phyloP scores from a whole-genome alignment of 2,113 vertebrate species.

The Silurus glanis region DNA sequence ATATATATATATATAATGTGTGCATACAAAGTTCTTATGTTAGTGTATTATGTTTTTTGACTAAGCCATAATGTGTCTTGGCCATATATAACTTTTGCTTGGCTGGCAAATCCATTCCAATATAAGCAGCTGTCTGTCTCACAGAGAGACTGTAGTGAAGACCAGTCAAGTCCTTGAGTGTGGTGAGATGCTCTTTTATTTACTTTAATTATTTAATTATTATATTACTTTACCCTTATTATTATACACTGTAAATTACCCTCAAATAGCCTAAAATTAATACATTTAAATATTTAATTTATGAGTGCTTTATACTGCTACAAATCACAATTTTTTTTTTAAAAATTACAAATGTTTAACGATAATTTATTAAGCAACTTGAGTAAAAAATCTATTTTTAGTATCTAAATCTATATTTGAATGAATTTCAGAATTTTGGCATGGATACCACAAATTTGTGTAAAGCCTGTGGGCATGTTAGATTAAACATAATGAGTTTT shows the following conservation, averaged over 20 bases:
- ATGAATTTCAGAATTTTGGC: neutral
- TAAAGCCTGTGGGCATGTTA: too few relatives aligned
- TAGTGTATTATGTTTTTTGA: neutral
- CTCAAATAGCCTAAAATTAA: neutral
- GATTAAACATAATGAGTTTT: too few relatives aligned
- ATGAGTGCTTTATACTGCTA: neutral
- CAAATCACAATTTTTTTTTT: too few relatives aligned
- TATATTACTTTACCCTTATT: neutral
- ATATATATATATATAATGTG: too few relatives aligned
- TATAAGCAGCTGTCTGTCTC: constrained; percentile 19
- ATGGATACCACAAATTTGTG: neutral
- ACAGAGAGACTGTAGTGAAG: constrained; percentile 14
- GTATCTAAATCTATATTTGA: neutral
- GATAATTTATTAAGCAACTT: neutral
- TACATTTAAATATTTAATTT: neutral
- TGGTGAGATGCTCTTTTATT: constrained; percentile 12
- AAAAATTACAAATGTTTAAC: neutral
- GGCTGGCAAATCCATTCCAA: constrained; percentile 30
- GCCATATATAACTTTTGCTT: constrained; percentile 42
- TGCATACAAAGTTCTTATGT: neutral
- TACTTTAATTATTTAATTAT: neutral
- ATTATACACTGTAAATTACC: too few relatives aligned
- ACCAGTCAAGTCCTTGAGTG: constrained; percentile 8
- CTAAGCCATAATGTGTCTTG: neutral
- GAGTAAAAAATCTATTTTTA: neutral